Conservation (phyloP, 2,113 vertebrate species). For the Pelvicachromis taeniatus region DNA sequence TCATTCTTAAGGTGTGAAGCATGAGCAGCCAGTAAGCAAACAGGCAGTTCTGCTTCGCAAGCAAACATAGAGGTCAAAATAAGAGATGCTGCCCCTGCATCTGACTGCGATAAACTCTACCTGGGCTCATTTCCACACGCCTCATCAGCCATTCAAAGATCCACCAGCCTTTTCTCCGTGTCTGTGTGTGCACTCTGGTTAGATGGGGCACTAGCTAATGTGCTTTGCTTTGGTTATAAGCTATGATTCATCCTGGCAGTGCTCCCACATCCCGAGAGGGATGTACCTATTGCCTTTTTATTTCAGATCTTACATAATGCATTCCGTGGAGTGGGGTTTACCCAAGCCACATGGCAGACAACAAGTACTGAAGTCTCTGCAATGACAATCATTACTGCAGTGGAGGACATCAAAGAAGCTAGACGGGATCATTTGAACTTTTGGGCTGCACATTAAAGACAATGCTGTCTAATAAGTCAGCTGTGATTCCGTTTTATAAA, state of each 20-base stretch:
- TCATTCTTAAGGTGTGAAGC: neutral
- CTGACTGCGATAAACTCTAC: neutral
- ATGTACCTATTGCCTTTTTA: slow-evolving; percentile 32
- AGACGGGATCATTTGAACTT: neutral
- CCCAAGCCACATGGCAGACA: neutral
- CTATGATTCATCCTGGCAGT: slow-evolving; percentile 50
- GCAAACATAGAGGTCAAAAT: slow-evolving; percentile 23
- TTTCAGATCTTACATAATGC: slow-evolving; percentile 39
- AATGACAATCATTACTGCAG: neutral
- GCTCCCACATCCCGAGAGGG: slow-evolving; percentile 23
- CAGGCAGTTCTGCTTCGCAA: neutral
- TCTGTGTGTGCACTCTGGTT: slow-evolving; percentile 16
- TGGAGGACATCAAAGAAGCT: neutral
- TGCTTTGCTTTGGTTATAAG: neutral
- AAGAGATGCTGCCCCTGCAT: neutral
- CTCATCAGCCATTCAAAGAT: neutral
- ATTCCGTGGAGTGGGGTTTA: neutral
- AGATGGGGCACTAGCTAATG: slow-evolving; percentile 21
- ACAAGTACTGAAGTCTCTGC: neutral
- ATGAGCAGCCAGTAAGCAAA: neutral
- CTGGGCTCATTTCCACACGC: slow-evolving; percentile 15
- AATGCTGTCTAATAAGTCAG: neutral
- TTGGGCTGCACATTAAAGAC: neutral
- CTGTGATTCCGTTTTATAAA: neutral
- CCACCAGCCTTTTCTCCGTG: slow-evolving; percentile 3